Base-by-base conservation (phyloP, 2,888 invertebrate species). In the Rhaphigaster nebulosa region DNA sequence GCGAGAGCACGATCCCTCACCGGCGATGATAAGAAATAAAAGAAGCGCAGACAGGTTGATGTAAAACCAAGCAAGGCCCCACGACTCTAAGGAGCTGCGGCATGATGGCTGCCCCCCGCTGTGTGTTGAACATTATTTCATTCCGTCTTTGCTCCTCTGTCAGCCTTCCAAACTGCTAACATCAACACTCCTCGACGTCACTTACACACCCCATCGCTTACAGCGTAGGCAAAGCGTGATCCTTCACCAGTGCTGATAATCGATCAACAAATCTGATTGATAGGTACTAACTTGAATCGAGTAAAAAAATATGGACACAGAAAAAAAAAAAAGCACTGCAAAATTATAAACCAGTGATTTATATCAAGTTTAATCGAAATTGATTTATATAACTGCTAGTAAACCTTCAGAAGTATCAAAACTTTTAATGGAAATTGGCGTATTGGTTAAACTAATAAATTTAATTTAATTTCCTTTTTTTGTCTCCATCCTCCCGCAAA, bases 101-200 rank as follows among this genome's bases (percentile, higher is more conserved):
- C 70, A 76, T 76, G 70, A 76, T 76, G 70, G 70, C 70, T 20
- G 70, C 70, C 70, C 70, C 70, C 70, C 70, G 70, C 70, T 76
- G 70, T 38, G 34, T 38, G 6, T 76, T 76, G 20, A 76, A 76
- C 70, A 76, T 76, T 76, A 76, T 76, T 76, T 76, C 70, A 76
- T 76, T 76, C 70, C 70, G 38, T 76, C 70, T 76, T 76, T 34
- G 38, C 70, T 34, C 38, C 34, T 38, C 70, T 76, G 70, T 76
- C 70, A 76, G 70, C 34, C 23, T 76, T 76, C 70, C 70, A 76
- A 76, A 76, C 70, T 76, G 70, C 70, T 76, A 76, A 38, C 70
- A 76, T 76, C 70, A 76, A 76, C 70, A 76, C 70, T 76, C 70
- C 70, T 65, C 70, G 38, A 76, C 70, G 70, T 76, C 70, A 76